Evolutionary conservation across 2,888 invertebrate species (phyloP).

Genomic region (Dioctria rufipes): DNA sequence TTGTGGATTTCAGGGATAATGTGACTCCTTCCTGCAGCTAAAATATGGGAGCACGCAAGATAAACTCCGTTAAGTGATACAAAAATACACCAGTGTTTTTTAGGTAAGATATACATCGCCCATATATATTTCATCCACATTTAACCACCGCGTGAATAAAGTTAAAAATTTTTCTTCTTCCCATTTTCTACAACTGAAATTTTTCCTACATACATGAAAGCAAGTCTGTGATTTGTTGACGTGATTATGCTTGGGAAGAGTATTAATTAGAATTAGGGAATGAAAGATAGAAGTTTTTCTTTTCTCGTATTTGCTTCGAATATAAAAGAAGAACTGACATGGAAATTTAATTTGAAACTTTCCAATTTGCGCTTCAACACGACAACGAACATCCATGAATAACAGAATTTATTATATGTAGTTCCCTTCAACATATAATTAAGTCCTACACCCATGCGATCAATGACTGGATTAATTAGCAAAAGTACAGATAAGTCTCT

Average conservation of each 20-base stretch:
- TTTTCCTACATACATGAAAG: background rate
- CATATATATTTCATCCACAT: no score
- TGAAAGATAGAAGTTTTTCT: background rate
- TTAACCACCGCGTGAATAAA: constrained; percentile 54
- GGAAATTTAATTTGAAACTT: constrained; percentile 53
- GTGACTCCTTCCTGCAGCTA: constrained; percentile 72
- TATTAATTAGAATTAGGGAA: constrained; percentile 56
- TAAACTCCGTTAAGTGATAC: constrained; percentile 74
- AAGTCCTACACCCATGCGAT: constrained; percentile 44
- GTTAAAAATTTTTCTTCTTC: constrained; percentile 65
- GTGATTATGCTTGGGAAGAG: constrained; percentile 53
- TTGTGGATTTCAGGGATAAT: constrained; percentile 72
- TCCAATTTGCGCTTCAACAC: background rate
- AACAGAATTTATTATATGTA: constrained; percentile 37
- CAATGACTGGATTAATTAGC: constrained; percentile 52
- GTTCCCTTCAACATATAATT: constrained; percentile 41
- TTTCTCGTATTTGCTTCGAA: background rate
- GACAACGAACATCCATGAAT: background rate
- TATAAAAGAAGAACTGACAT: constrained; percentile 39
- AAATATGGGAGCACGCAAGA: constrained; percentile 72
- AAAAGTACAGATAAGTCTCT: no score
- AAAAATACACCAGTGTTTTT: constrained; percentile 73
- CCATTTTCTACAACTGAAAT: background rate
- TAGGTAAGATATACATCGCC: constrained; percentile 68
- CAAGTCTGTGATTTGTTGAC: constrained; percentile 42